phyloP scores from a whole-genome alignment of 2,113 vertebrate genomes.

The Myiozetetes cayanensis region DNA sequence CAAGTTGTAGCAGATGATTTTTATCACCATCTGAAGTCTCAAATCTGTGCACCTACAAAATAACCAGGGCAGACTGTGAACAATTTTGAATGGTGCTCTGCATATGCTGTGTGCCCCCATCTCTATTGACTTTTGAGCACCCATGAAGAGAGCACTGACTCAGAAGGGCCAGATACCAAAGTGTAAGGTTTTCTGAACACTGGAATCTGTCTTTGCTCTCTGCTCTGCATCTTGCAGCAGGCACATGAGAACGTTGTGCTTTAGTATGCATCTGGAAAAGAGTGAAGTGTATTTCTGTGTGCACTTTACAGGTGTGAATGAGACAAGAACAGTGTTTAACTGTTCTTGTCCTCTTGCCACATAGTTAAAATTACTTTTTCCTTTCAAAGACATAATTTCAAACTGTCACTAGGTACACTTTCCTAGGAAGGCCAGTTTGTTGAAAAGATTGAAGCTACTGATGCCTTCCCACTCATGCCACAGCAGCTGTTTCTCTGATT shows the following conservation, averaged over 20 bases:
- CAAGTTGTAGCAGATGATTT: neutral
- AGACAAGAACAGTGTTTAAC: constrained; percentile 11
- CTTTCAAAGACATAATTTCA: neutral
- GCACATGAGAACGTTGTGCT: neutral
- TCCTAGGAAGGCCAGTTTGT: neutral
- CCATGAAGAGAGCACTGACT: neutral
- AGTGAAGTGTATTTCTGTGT: neutral
- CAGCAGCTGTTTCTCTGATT: neutral
- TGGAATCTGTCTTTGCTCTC: neutral
- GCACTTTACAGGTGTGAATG: neutral
- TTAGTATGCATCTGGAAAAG: neutral
- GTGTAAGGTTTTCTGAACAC: neutral
- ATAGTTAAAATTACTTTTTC: neutral
- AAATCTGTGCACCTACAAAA: neutral
- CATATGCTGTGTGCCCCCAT: neutral
- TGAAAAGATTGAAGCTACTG: neutral
- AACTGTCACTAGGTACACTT: neutral
- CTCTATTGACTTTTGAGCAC: neutral
- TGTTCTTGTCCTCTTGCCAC: neutral
- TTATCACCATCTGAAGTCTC: neutral
- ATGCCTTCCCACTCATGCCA: neutral
- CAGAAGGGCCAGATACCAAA: neutral
- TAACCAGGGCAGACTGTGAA: neutral
- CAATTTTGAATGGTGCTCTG: neutral
- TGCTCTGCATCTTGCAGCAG: neutral